Evolutionary conservation across 2,797 vertebrate genomes (phyloP).

Genomic region (Taenioides sp.): DNA sequence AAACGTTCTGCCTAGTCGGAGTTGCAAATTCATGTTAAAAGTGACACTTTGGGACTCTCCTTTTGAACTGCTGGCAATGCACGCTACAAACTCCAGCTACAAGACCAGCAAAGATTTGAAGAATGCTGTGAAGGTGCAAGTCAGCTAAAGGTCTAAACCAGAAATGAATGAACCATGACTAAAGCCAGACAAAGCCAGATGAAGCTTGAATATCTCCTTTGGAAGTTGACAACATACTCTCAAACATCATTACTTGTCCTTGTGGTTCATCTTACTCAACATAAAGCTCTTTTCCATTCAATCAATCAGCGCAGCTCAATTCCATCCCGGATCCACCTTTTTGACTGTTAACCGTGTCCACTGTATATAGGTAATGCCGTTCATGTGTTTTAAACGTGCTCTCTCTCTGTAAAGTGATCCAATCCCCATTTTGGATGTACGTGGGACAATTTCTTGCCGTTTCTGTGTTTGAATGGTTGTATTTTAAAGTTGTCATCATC

Average conservation of each 20-base stretch:
- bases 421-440: conserved; percentile 72
- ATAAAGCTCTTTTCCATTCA: conserved; percentile 59
- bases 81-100: conserved; percentile 36
- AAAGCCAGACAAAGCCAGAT: conserved; percentile 23
- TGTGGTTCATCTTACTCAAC: conserved; percentile 58
- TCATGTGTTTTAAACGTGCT: conserved; percentile 77
- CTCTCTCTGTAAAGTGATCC: conserved; percentile 72
- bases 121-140: conserved; percentile 36
- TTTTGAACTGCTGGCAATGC: conserved; percentile 31
- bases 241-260: conserved; percentile 39
- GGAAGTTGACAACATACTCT: conserved; percentile 26
- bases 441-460: conserved; percentile 75
- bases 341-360: conserved; percentile 75
- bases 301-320: conserved; percentile 48
- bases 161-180: neutral
- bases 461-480: conserved; percentile 77
- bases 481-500: conserved; percentile 74
- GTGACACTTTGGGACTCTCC: conserved; percentile 13
- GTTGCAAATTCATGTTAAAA: conserved; percentile 20
- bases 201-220: conserved; percentile 50
- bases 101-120: conserved; percentile 45
- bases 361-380: conserved; percentile 77
- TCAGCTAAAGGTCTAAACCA: conserved; percentile 16
- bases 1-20: conserved; percentile 31
- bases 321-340: conserved; percentile 58